Evolutionary conservation across 92 coral and sea anemone genomes (phyloP).

Genomic region (Bergia sp.): DNA sequence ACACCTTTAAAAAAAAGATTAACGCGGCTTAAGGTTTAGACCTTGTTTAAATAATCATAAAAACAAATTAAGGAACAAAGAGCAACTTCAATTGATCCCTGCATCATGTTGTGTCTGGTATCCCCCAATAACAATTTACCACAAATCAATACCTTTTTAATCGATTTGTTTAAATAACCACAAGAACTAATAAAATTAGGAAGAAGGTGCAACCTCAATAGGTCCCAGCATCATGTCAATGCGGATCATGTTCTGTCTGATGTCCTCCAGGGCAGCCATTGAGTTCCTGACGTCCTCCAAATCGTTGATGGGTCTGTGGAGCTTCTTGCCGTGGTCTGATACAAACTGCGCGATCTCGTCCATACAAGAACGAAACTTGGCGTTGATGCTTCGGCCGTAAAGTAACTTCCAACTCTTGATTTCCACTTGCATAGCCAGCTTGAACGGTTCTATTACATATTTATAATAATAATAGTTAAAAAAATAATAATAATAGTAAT

Average conservation of each 20-base stretch:
- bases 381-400: constrained; percentile 87
- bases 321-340: constrained; percentile 78
- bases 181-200: not conserved
- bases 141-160: too few relatives aligned
- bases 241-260: constrained; percentile 79
- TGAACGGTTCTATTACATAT: constrained; percentile 66
- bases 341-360: constrained; percentile 86
- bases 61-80: too few relatives aligned
- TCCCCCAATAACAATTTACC: too few relatives aligned
- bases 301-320: constrained; percentile 85
- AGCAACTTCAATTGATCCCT: too few relatives aligned
- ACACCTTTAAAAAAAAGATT: too few relatives aligned
- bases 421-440: constrained; percentile 83
- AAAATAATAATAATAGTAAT: too few relatives aligned
- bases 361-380: constrained; percentile 78
- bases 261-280: constrained; percentile 89
- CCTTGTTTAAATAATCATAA: too few relatives aligned
- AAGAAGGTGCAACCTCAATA: constrained; percentile 63
- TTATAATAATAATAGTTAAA: too few relatives aligned
- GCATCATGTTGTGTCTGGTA: too few relatives aligned
- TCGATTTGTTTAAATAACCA: too few relatives aligned
- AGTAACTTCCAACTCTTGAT: constrained; percentile 84
- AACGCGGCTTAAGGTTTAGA: too few relatives aligned
- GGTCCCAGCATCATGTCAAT: constrained; percentile 91
- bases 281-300: constrained; percentile 90